These are phyloP conservation scores for Zophobas atratus DNA, from an alignment of 1,140 invertebrate species.

Conservation along the genomic window DNA sequence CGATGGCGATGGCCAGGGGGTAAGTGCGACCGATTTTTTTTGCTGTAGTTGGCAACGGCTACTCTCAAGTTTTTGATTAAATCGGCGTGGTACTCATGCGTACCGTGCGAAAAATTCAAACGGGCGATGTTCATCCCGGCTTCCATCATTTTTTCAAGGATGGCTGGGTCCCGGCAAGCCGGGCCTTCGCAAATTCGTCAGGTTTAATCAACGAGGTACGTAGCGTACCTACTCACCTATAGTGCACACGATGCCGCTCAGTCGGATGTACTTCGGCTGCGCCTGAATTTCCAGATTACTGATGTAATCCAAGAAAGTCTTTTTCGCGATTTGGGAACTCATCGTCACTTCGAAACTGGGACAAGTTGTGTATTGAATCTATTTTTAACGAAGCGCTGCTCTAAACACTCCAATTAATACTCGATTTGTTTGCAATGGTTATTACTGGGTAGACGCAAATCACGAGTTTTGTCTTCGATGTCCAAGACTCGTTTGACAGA, in stretches of 20 bases:
- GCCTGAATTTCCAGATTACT: constrained; percentile 60
- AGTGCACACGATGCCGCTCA: constrained; percentile 62
- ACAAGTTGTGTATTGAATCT: too few relatives aligned
- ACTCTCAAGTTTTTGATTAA: constrained; percentile 78
- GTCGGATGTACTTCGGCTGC: constrained; percentile 52
- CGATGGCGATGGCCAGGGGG: constrained; percentile 81
- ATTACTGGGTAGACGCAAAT: background rate
- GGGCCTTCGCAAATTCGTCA: constrained; percentile 19
- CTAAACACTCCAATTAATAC: background rate
- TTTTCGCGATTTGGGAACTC: background rate
- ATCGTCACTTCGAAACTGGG: too few relatives aligned
- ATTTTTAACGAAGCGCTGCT: too few relatives aligned
- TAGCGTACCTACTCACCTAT: constrained; percentile 50
- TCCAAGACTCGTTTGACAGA: constrained; percentile 1
- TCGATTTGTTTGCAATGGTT: background rate
- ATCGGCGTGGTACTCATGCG: constrained; percentile 81
- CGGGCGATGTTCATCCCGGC: constrained; percentile 87
- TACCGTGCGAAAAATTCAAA: constrained; percentile 81
- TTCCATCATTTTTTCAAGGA: constrained; percentile 75
- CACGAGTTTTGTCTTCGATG: background rate
- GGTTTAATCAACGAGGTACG: background rate
- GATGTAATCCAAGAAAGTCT: constrained; percentile 59
- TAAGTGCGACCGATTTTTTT: constrained; percentile 72
- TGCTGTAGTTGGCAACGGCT: constrained; percentile 75
- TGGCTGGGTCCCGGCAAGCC: constrained; percentile 4